Evolutionary conservation across 2,113 vertebrate genomes (phyloP), one percentile per base, ranked within the genome.

Genomic region (Otis tarda): DNA sequence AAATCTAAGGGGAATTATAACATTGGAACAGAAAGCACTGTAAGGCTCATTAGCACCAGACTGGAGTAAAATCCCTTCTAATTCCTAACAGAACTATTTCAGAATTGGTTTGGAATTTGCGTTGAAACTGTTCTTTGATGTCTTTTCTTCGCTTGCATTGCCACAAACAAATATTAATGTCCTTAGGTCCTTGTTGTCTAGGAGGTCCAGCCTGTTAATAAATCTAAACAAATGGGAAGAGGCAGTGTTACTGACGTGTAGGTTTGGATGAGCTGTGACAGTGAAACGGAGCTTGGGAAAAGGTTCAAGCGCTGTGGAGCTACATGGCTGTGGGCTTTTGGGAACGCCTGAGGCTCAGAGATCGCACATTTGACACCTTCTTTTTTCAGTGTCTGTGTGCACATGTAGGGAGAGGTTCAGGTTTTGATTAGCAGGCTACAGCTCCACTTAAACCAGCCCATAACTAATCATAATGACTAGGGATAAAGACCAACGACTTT

Each of bases 71-170:
- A 92, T 69, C 33, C 53, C 41, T 50, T 25, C 35, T 53, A 86
- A 93, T 87, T 92, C 77, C 64, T 74, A 78, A n/a, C 49, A 93
- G 52, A 85, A 89, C 52, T 57, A 59, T 78, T 88, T 83, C 90
- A 69, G 69, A 93, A 92, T 39, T 78, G 65, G 49, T 71, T 60
- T 64, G 56, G 52, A 90, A 90, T 94, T 80, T 41, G 64, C 41
- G 61, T 71, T 86, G 64, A 89, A 85, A 61, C 82, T 55, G 24
- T 10, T 57, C 56, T 53, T 85, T 83, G 41, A 22, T 83, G 47
- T 14, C 60, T 83, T 63, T 49, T 37, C 75, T 67, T 69, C 55
- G 47, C 55, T 43, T 57, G 16, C 67, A 57, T 17, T 76, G 43
- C 82, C 90, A 93, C 12, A 63, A 92, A 52, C 39, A 61, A 70